Percentiles rank a stretch among this genome's conserved stretches.
phyloP scores from a whole-genome alignment of 2,113 vertebrate species.

The Cynopterus brachyotis region DNA sequence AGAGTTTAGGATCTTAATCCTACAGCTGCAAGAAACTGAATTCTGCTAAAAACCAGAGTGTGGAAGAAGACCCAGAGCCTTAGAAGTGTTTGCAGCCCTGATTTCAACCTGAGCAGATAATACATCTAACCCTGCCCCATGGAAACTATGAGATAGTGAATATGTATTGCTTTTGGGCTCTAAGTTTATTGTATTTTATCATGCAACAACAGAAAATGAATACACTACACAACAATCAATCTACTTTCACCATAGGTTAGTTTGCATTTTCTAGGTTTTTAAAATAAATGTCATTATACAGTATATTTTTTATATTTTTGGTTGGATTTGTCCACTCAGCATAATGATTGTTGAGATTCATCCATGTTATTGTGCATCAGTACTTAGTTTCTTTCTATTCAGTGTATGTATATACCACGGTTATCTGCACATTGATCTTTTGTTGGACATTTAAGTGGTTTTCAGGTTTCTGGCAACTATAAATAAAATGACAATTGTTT shows the following conservation, averaged over 20 bases:
- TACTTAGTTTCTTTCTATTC: not conserved
- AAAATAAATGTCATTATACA: not conserved
- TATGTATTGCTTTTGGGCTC: not conserved
- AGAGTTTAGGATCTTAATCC: not conserved
- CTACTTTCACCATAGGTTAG: not conserved
- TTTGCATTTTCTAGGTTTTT: not conserved
- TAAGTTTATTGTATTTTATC: not conserved
- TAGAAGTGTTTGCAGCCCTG: not conserved
- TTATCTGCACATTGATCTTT: not conserved
- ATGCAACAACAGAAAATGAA: not conserved
- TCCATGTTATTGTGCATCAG: not conserved
- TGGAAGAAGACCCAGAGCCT: not conserved
- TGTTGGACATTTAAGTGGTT: not conserved
- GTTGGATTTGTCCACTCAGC: not conserved
- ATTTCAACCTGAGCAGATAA: not conserved
- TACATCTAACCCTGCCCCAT: not conserved
- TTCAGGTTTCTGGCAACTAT: not conserved
- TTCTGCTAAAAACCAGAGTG: not conserved
- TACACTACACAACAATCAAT: not conserved
- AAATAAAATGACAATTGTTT: conserved; percentile 25
- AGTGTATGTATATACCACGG: not conserved
- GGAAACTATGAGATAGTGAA: not conserved
- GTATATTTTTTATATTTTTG: not conserved
- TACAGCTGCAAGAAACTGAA: not conserved
- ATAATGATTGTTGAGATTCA: not conserved